Conservation (phyloP, 35 echinoderm and acorn worm genomes). For the Strongylocentrotus purpuratus region DNA sequence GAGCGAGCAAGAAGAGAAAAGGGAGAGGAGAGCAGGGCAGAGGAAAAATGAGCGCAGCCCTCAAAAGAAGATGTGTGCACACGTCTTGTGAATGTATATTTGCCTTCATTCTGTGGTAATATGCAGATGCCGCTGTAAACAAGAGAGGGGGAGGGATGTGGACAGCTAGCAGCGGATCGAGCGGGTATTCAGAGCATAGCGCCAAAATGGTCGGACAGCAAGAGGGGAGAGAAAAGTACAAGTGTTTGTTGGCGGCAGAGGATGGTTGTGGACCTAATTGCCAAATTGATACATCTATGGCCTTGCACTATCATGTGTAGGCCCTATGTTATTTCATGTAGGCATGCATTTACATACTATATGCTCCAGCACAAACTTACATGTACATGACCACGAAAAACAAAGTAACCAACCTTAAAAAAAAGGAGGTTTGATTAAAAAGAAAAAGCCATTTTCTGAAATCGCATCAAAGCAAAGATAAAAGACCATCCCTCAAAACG, state of each 20-base stretch:
- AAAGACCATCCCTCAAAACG: no score
- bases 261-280: neutral
- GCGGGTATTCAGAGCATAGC: neutral
- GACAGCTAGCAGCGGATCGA: neutral
- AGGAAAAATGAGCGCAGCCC: neutral
- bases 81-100: conserved; percentile 36
- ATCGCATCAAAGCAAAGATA: no score
- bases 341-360: neutral
- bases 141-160: neutral
- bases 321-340: neutral
- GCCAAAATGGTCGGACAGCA: neutral
- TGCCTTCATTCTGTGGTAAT: conserved; percentile 41
- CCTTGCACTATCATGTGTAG: neutral
- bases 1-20: neutral
- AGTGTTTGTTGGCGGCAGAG: neutral
- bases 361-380: no score
- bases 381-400: no score
- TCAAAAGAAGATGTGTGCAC: conserved; percentile 43
- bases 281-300: neutral
- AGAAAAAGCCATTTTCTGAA: no score
- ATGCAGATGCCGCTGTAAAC: conserved; percentile 30
- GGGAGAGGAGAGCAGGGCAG: neutral
- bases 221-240: neutral
- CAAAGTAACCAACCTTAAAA: no score
- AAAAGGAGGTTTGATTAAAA: no score